Evolutionary conservation across 2,113 vertebrate genomes (phyloP).

Genomic region (Drymodes brunneopygia): DNA sequence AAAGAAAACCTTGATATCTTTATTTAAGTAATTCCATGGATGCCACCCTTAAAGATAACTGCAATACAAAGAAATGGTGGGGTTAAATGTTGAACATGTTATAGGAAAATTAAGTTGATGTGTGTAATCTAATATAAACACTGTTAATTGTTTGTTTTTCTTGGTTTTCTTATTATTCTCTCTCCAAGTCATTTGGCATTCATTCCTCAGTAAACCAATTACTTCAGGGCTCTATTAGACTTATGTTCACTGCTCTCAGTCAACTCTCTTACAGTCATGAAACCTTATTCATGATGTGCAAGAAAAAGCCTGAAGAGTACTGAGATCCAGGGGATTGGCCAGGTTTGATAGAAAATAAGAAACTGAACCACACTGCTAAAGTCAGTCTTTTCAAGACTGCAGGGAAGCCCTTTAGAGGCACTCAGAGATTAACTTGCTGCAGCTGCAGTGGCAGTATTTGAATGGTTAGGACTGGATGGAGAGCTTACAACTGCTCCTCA

Average conservation of each 20-base stretch:
- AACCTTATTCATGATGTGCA: background rate
- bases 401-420: background rate
- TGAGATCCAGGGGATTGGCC: background rate
- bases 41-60: background rate
- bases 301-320: background rate
- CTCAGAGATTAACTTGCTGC: background rate
- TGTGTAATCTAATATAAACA: background rate
- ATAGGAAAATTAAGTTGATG: background rate
- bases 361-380: rapidly evolving
- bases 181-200: background rate
- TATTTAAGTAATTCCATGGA: background rate
- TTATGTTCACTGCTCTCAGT: background rate
- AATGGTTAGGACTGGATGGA: background rate
- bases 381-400: background rate
- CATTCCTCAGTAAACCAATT: background rate
- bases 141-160: conserved; percentile 13
- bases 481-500: background rate
- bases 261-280: background rate
- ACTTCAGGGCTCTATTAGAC: background rate
- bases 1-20: background rate
- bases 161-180: background rate
- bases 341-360: background rate
- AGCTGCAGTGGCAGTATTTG: background rate
- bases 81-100: background rate
- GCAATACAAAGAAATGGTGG: background rate